These are phyloP conservation scores for Dromas ardeola DNA, from an alignment of 2,113 vertebrate genomes.

Conservation along the genomic window DNA sequence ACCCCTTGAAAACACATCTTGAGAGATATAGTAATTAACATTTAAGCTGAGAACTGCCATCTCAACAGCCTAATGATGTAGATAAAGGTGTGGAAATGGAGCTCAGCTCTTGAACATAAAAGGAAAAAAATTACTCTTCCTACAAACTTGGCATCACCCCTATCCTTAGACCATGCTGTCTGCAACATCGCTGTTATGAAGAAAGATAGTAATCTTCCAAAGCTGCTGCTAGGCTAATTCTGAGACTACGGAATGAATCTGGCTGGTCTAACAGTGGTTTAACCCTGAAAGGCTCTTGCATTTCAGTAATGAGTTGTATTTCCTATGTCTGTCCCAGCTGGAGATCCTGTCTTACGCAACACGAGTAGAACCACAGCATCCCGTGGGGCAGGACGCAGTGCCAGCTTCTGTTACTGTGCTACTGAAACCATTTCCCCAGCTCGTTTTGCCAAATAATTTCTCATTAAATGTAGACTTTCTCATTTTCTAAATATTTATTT, in stretches of 20 bases:
- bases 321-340: constrained; percentile 18
- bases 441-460: not conserved
- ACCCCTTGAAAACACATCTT: constrained; percentile 15
- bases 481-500: constrained; percentile 20
- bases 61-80: not conserved
- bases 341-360: not conserved
- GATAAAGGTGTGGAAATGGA: constrained; percentile 21
- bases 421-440: constrained; percentile 12
- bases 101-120: constrained; percentile 9
- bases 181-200: not conserved
- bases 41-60: not conserved
- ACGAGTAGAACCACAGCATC: not conserved
- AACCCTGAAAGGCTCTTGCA: not conserved
- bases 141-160: not conserved
- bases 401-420: not conserved
- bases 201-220: constrained; percentile 4
- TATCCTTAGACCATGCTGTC: not conserved
- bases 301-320: constrained; percentile 25
- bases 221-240: constrained; percentile 28
- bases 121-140: not conserved
- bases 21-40: constrained; percentile 28
- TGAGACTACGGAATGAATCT: not conserved
- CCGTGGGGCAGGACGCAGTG: not conserved
- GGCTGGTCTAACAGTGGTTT: not conserved
- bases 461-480: not conserved